These are phyloP conservation scores for Ashinkailepas kermadecensis DNA, from an alignment of 2,888 invertebrate species.

Conservation along the genomic window DNA sequence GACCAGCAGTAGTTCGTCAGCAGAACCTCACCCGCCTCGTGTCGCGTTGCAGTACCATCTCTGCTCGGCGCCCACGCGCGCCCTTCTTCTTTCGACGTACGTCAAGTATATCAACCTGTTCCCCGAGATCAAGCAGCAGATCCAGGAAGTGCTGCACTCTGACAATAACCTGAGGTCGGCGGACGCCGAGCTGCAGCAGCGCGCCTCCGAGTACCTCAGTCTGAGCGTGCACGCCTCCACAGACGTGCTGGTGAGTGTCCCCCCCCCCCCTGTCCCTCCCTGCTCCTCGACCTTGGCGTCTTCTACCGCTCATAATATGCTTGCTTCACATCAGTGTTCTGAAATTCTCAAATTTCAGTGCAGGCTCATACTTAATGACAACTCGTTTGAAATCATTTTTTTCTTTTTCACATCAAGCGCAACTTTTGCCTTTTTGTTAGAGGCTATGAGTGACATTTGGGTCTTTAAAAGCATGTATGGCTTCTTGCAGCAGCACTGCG, in stretches of 20 bases:
- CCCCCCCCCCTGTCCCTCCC: background rate
- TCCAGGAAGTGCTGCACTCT: constrained; percentile 87
- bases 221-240: constrained; percentile 91
- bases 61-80: constrained; percentile 94
- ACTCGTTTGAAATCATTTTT: too few relatives aligned
- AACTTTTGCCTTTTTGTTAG: too few relatives aligned
- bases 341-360: too few relatives aligned
- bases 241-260: constrained; percentile 68
- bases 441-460: too few relatives aligned
- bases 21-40: background rate
- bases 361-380: too few relatives aligned
- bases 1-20: background rate
- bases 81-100: constrained; percentile 91
- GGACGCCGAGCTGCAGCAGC: constrained; percentile 96
- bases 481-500: too few relatives aligned
- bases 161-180: constrained; percentile 95
- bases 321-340: too few relatives aligned
- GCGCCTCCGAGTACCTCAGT: constrained; percentile 95
- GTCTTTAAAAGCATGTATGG: too few relatives aligned
- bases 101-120: constrained; percentile 99
- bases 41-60: constrained; percentile 70
- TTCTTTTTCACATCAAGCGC: too few relatives aligned
- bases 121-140: constrained; percentile 92
- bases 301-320: too few relatives aligned
- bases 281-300: background rate